Percentiles rank a stretch among this genome's conserved stretches.
phyloP scores from a whole-genome alignment of 2,888 invertebrate genomes.

The Orthosia gracilis region DNA sequence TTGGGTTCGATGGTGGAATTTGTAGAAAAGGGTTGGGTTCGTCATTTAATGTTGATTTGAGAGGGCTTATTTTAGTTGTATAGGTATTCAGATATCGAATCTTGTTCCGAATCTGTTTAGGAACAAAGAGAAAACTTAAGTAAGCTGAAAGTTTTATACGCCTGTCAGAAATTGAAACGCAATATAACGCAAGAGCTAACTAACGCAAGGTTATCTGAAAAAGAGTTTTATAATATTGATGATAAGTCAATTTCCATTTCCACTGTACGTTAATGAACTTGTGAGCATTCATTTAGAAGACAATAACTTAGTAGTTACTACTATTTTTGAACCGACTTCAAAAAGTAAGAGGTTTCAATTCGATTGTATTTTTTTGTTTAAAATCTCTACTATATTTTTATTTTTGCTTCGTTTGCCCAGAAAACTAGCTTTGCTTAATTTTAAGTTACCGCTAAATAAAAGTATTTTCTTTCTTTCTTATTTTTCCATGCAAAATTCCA shows the following conservation, averaged over 20 bases:
- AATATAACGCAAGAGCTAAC: slow-evolving; percentile 13
- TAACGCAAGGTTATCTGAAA: neutral
- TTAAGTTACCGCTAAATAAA: no score
- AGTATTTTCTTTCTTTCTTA: no score
- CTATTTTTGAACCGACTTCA: no score
- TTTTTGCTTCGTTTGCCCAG: no score
- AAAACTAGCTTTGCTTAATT: neutral
- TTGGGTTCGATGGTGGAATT: slow-evolving; percentile 33
- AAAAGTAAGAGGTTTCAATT: no score
- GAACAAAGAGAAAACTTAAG: neutral
- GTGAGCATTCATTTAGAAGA: no score
- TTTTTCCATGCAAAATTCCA: neutral
- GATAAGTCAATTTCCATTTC: neutral
- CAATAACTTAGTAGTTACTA: no score
- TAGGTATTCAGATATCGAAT: neutral
- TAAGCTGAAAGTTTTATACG: neutral
- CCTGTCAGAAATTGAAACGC: slow-evolving; percentile 11
- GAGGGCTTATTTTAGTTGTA: slow-evolving; percentile 2
- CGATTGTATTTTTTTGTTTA: no score
- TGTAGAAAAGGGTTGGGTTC: slow-evolving; percentile 40
- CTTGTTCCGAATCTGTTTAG: neutral
- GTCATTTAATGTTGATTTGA: slow-evolving; percentile 41
- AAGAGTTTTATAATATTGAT: neutral
- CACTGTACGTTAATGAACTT: no score
- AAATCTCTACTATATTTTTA: no score